Base-by-base conservation (phyloP, 2,797 vertebrate genomes). In the Malurus splendens region DNA sequence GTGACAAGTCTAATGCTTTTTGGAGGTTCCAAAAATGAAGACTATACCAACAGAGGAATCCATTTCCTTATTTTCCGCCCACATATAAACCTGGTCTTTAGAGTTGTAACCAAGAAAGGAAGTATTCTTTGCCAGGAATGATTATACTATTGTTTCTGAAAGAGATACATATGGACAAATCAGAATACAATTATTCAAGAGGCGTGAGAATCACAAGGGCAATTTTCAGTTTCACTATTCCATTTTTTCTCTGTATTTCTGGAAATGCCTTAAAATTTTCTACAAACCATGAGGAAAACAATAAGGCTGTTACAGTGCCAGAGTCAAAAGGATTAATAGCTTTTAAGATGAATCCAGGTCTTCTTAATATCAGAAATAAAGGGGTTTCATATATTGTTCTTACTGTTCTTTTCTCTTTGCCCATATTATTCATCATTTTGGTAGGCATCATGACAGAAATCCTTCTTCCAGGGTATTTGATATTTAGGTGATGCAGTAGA, bases 41-140 rank as follows among this genome's bases (percentile, higher is more conserved):
- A 30, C 19, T 42, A 25, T 38, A 74, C 22, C 10, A 55, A 65
- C 9, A 10, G 18, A 83, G 42, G 39, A 91, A 86, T 57, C 12
- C 2, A 72, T 68, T 75, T 93, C 71, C 64, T 79, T 75, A 28
- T 84, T 75, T 86, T 81, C 47, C 32, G 39, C 25, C 42, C n/a
- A 65, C 88, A 48, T 59, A 62, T 50, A 71, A 93, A 57, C 9
- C 19, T 4, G 38, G 24, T 70, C 59, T 88, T 89, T 78, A 75
- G 62, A 90, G 39, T 73, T 89, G 51, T 86, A 77, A 77, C 61
- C 47, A 65, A 68, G 70, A 62, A 87, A 86, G 66, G 86, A 92
- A 90, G 30, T 18, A 32, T 48, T 83, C 71, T 82, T 81, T 90
- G 55, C 60, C 78, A 93, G 59, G 59, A 81, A 47, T 41, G 42